phyloP scores from a whole-genome alignment of 2,113 vertebrate genomes.

The Percina caprodes region DNA sequence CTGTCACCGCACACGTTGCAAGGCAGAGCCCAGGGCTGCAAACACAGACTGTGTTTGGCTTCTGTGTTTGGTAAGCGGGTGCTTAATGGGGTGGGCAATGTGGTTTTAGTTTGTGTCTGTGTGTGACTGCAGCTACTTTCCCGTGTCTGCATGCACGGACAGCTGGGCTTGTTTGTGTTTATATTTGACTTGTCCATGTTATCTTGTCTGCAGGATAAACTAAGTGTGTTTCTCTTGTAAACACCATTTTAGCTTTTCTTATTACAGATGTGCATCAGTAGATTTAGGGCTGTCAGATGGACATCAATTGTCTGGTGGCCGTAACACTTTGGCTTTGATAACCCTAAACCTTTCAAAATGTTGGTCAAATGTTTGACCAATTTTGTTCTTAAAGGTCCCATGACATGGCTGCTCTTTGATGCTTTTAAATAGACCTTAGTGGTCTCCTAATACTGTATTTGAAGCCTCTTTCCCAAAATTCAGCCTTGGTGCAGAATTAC shows the following conservation, averaged over 20 bases:
- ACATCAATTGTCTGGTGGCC: slow-evolving; percentile 42
- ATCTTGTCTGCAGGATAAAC: slow-evolving; percentile 70
- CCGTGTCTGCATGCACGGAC: slow-evolving; percentile 37
- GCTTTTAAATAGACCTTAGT: no score
- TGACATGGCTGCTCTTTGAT: no score
- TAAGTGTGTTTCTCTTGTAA: slow-evolving; percentile 71
- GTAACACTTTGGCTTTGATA: slow-evolving; percentile 10
- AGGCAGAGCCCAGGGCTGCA: slow-evolving; percentile 47
- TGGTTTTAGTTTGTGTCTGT: slow-evolving; percentile 50
- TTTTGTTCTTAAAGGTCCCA: not conserved
- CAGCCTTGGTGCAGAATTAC: no score
- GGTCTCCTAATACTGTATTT: no score
- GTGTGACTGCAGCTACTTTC: slow-evolving; percentile 20
- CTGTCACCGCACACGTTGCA: slow-evolving; percentile 21
- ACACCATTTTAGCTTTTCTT: slow-evolving; percentile 70
- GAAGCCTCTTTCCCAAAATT: no score
- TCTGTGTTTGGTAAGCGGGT: slow-evolving; percentile 54
- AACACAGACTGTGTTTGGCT: slow-evolving; percentile 63
- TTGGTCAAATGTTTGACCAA: not conserved
- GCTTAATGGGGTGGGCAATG: slow-evolving; percentile 65
- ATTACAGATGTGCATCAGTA: slow-evolving; percentile 69
- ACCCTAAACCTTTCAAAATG: not conserved
- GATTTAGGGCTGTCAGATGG: slow-evolving; percentile 45
- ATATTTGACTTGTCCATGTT: slow-evolving; percentile 57
- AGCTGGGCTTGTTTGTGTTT: slow-evolving; percentile 52